Evolutionary conservation across 2,888 invertebrate genomes (phyloP).

Genomic region (Bembecia ichneumoniformis): DNA sequence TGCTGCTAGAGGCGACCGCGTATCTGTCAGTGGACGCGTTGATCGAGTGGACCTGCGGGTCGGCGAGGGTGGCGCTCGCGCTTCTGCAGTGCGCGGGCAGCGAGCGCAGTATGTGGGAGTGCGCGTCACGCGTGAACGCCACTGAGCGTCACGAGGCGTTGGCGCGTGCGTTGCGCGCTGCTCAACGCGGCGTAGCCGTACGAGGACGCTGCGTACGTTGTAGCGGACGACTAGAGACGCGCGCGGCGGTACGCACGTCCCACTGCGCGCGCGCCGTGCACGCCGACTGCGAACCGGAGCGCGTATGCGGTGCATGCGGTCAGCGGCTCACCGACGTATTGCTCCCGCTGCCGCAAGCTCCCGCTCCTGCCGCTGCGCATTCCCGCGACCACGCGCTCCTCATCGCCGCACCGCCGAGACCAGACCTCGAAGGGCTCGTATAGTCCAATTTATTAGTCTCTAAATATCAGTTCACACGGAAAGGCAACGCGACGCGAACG

Average conservation of each 20-base stretch:
- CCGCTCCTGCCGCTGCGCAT: slow-evolving; percentile 14
- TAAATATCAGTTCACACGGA: neutral
- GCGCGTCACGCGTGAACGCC: slow-evolving; percentile 25
- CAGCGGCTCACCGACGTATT: slow-evolving; percentile 22
- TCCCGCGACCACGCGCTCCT: slow-evolving; percentile 29
- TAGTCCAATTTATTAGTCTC: slow-evolving; percentile 13
- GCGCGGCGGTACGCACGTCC: slow-evolving; percentile 29
- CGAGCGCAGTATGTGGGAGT: slow-evolving; percentile 26
- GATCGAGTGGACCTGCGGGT: slow-evolving; percentile 24
- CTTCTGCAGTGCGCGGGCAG: slow-evolving; percentile 13
- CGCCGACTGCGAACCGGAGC: slow-evolving; percentile 33
- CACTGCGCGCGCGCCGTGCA: slow-evolving; percentile 54
- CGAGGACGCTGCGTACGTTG: slow-evolving; percentile 44
- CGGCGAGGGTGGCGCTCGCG: slow-evolving; percentile 30
- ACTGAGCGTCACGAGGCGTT: slow-evolving; percentile 32
- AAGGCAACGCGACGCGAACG: too few relatives aligned
- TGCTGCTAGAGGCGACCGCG: slow-evolving; percentile 44
- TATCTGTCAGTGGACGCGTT: slow-evolving; percentile 36
- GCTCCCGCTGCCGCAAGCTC: slow-evolving; percentile 18
- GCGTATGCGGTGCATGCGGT: slow-evolving; percentile 40
- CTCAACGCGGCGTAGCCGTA: slow-evolving; percentile 40
- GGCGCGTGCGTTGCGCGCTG: slow-evolving; percentile 37
- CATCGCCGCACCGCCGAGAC: slow-evolving; percentile 54
- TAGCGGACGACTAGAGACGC: slow-evolving; percentile 25
- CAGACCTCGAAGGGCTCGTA: slow-evolving; percentile 53